These are phyloP conservation scores for Phenacoccus solenopsis DNA, from an alignment of 1,140 invertebrate genomes.

Conservation along the genomic window DNA sequence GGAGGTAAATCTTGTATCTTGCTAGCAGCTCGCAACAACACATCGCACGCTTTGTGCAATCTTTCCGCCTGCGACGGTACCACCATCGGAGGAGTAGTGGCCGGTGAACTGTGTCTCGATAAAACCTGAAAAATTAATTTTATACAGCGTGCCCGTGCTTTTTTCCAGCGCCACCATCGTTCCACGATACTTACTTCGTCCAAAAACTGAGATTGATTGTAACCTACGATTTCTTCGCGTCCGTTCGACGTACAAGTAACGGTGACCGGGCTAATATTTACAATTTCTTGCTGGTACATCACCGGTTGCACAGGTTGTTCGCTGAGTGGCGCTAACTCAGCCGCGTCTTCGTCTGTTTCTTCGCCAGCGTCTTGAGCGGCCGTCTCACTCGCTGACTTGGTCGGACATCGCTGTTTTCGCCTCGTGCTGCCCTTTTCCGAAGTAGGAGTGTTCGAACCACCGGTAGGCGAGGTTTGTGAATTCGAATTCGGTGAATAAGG, in stretches of 20 bases:
- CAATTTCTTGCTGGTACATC: neutral
- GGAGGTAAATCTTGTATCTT: slow-evolving; percentile 8
- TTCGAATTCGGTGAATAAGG: neutral
- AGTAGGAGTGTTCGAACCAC: neutral
- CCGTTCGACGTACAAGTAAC: slow-evolving; percentile 1
- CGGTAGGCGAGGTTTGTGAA: neutral
- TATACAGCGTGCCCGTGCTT: no score
- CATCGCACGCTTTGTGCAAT: slow-evolving; percentile 7
- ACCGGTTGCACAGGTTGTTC: neutral
- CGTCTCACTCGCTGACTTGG: neutral
- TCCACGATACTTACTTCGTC: neutral
- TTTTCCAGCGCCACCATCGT: no score
- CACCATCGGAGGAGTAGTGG: neutral
- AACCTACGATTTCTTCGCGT: slow-evolving; percentile 4
- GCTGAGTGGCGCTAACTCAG: neutral
- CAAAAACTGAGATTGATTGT: slow-evolving; percentile 5
- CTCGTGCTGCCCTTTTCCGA: neutral
- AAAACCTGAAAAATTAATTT: neutral
- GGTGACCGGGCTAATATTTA: slow-evolving; percentile 1
- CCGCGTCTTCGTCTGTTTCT: neutral
- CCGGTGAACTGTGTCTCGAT: slow-evolving; percentile 3
- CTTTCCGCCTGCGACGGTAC: neutral
- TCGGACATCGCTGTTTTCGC: neutral
- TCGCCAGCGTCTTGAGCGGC: neutral
- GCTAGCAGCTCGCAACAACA: neutral